Base-by-base conservation (phyloP, 2,888 invertebrate genomes). In the Harpagoxenus sublaevis region DNA sequence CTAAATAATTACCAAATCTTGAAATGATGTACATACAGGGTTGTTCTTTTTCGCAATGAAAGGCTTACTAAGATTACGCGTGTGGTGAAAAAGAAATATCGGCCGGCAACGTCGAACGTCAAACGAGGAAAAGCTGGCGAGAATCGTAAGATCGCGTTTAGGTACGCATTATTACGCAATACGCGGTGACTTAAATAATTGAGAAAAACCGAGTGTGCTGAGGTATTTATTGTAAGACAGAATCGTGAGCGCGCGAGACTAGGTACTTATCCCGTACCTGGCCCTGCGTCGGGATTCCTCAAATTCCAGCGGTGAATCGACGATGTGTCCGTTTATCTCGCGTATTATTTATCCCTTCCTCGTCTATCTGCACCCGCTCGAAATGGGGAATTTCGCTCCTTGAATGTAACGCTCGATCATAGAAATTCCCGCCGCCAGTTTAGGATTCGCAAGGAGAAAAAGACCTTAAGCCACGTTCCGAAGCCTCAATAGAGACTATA, bases 291-390 rank as follows among this genome's bases (percentile, higher is more conserved):
- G 28, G 57, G 65, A 86, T 84, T 84, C 83, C 70, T 53, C n/a
- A 55, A 66, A 82, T 87, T 66, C 84, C 75, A 55, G 18, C 48
- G 45, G 23, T 31, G 68, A 42, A 75, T 83, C 71, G 35, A 18
- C 63, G 65, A 79, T 75, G 60, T 75, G 42, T 48, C 48, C 42
- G 4, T 71, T 74, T 65, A 75, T 84, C 51, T 48, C 23, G 65
- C 12, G 60, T 62, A 78, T 84, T 86, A 83, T 81, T 81, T 74
- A 75, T 85, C 78, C 53, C 53, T 53, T 31, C 42, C 55, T 48
- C 28, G 10, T 48, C 42, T 62, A 39, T 48, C 31, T 63, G 6
- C n/a, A 62, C 31, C n/a, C 42, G 45, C 63, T 74, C 51, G 51
- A 62, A 65, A 65, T 42, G 65, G 39, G 42, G 15, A 31, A 35